Evolutionary conservation across 2,888 invertebrate genomes (phyloP).

Genomic region (Apotomis turbidana): DNA sequence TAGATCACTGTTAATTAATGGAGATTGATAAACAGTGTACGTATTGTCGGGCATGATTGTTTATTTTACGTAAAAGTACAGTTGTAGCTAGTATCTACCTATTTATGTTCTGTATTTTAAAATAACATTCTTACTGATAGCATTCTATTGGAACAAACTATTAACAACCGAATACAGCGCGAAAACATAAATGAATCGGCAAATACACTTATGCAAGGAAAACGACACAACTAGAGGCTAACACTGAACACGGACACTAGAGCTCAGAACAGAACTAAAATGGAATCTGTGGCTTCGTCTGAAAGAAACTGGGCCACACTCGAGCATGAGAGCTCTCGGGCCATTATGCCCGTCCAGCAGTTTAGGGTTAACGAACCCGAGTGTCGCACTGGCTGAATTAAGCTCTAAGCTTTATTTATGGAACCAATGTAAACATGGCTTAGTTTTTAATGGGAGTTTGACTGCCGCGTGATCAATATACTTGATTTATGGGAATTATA

Average conservation of each 20-base stretch:
- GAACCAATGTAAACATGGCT: constrained; percentile 35
- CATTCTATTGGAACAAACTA: too few relatives aligned
- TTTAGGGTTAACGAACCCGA: constrained; percentile 65
- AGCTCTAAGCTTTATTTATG: constrained; percentile 41
- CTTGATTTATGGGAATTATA: constrained; percentile 19
- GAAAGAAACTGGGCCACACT: constrained; percentile 49
- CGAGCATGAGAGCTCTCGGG: constrained; percentile 46
- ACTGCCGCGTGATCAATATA: constrained; percentile 23
- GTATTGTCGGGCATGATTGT: too few relatives aligned
- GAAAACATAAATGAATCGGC: too few relatives aligned
- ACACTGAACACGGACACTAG: background rate
- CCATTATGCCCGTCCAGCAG: constrained; percentile 50
- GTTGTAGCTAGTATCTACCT: too few relatives aligned
- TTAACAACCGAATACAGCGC: too few relatives aligned
- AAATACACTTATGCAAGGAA: too few relatives aligned
- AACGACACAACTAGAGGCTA: background rate
- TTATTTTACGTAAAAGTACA: too few relatives aligned
- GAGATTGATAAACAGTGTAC: too few relatives aligned
- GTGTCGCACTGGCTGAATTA: constrained; percentile 46
- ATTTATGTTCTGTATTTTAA: too few relatives aligned
- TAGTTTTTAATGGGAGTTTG: constrained; percentile 34
- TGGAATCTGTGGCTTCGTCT: constrained; percentile 1
- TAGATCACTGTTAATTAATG: too few relatives aligned
- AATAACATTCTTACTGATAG: too few relatives aligned
- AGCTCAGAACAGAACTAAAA: too few relatives aligned